Percentiles rank a stretch among this genome's conserved stretches.
phyloP scores from a whole-genome alignment of 1,140 invertebrate genomes.

The Zelostemma sp. region DNA sequence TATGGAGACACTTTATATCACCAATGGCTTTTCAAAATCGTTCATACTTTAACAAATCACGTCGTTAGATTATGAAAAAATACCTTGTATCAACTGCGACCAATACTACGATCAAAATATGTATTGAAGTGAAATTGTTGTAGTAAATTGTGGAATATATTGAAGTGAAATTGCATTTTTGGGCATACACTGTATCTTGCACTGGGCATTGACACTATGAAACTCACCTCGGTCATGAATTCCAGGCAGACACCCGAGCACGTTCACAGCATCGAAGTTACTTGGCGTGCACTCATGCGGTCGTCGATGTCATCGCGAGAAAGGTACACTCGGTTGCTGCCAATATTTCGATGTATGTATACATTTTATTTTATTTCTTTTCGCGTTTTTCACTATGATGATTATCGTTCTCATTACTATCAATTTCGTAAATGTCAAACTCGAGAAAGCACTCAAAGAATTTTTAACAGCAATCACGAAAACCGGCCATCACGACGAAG shows the following conservation, averaged over 20 bases:
- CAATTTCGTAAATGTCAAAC: too few relatives aligned
- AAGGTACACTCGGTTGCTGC: slow-evolving; percentile 18
- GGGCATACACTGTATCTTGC: slow-evolving; percentile 2
- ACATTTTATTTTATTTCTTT: neutral
- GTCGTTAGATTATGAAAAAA: too few relatives aligned
- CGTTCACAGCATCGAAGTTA: slow-evolving; percentile 36
- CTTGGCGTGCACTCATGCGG: slow-evolving; percentile 39
- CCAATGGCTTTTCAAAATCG: slow-evolving; percentile 25
- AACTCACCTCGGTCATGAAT: slow-evolving; percentile 39
- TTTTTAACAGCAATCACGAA: too few relatives aligned
- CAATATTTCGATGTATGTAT: slow-evolving; percentile 12
- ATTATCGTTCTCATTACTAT: too few relatives aligned
- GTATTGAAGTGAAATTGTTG: too few relatives aligned
- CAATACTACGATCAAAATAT: too few relatives aligned
- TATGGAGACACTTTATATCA: slow-evolving; percentile 22
- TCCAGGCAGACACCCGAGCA: slow-evolving; percentile 28
- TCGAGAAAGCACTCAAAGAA: too few relatives aligned
- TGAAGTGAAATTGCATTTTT: slow-evolving; percentile 6
- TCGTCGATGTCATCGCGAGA: slow-evolving; percentile 44
- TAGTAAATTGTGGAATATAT: too few relatives aligned
- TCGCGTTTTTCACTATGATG: too few relatives aligned
- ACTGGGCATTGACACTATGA: slow-evolving; percentile 14
- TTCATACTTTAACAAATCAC: slow-evolving; percentile 11
- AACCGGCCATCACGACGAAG: too few relatives aligned
- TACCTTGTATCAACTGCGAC: too few relatives aligned